Evolutionary conservation across 2,797 vertebrate genomes (phyloP).

Genomic region (Ctenochaetus hawaiiensis): DNA sequence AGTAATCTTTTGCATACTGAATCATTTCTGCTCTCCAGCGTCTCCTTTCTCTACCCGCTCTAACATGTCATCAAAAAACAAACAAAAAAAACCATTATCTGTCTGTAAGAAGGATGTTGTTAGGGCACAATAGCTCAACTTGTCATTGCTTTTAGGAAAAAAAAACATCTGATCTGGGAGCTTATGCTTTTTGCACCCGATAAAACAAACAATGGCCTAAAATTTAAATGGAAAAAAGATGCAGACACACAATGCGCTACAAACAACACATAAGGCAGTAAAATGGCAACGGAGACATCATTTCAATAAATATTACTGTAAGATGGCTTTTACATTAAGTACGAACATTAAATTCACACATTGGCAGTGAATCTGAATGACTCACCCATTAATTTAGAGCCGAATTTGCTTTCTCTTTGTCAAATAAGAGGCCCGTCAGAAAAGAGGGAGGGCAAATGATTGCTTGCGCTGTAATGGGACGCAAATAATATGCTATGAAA

Average conservation of each 20-base stretch:
- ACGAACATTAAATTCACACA: conserved; percentile 40
- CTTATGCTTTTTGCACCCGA: conserved; percentile 40
- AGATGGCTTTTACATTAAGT: conserved; percentile 34
- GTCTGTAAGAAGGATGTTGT: conserved; percentile 40
- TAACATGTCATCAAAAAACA: conserved; percentile 33
- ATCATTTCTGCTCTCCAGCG: conserved; percentile 40
- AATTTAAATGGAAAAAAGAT: conserved; percentile 1
- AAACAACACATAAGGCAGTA: conserved; percentile 4
- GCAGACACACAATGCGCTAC: background rate
- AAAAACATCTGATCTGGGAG: conserved; percentile 4
- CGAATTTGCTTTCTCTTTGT: conserved; percentile 47
- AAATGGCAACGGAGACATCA: conserved; percentile 17
- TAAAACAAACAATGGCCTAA: conserved; percentile 21
- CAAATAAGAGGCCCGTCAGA: conserved; percentile 31
- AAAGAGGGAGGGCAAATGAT: conserved; percentile 38
- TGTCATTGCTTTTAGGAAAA: conserved; percentile 23
- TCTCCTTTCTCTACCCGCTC: background rate
- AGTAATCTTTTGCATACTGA: conserved; percentile 29
- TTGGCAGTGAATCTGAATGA: conserved; percentile 47
- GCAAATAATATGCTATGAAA: conserved; percentile 44
- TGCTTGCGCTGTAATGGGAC: conserved; percentile 34
- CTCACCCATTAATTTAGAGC: conserved; percentile 35
- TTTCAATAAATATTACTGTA: conserved; percentile 49
- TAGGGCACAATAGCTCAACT: conserved; percentile 31
- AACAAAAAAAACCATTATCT: conserved; percentile 4